phyloP scores from a whole-genome alignment of 2,113 vertebrate genomes.

The Ploceus nigricollis region DNA sequence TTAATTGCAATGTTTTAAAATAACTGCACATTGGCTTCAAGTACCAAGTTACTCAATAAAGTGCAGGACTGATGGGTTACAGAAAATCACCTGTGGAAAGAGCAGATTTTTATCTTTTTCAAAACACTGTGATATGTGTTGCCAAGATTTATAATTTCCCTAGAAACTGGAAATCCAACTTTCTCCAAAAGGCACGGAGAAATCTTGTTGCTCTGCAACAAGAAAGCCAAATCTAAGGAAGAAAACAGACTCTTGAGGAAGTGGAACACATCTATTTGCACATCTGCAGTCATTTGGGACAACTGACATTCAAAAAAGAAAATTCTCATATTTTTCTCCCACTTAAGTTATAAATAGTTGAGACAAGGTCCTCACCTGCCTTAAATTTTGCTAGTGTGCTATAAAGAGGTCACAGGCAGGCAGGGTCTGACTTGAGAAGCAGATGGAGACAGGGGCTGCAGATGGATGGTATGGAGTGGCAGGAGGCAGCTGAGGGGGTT shows the following conservation, averaged over 20 bases:
- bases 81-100: constrained; percentile 36
- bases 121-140: constrained; percentile 6
- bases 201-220: not conserved
- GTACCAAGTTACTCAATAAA: not conserved
- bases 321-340: constrained; percentile 41
- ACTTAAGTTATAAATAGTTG: constrained; percentile 46
- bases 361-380: constrained; percentile 58
- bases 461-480: not conserved
- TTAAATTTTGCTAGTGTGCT: constrained; percentile 30
- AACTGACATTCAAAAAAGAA: constrained; percentile 15
- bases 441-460: not conserved
- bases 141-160: constrained; percentile 43
- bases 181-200: not conserved
- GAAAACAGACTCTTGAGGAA: constrained; percentile 25
- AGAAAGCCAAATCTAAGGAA: constrained; percentile 11
- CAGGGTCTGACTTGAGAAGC: not conserved
- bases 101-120: constrained; percentile 53
- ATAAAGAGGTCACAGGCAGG: not conserved
- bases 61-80: not conserved
- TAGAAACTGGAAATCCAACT: constrained; percentile 36
- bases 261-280: constrained; percentile 39
- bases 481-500: constrained; percentile 3
- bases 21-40: not conserved
- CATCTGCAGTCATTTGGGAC: constrained; percentile 28
- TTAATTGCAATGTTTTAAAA: constrained; percentile 16